phyloP scores from a whole-genome alignment of 2,797 vertebrate genomes.

The Pseudochirops cupreus region DNA sequence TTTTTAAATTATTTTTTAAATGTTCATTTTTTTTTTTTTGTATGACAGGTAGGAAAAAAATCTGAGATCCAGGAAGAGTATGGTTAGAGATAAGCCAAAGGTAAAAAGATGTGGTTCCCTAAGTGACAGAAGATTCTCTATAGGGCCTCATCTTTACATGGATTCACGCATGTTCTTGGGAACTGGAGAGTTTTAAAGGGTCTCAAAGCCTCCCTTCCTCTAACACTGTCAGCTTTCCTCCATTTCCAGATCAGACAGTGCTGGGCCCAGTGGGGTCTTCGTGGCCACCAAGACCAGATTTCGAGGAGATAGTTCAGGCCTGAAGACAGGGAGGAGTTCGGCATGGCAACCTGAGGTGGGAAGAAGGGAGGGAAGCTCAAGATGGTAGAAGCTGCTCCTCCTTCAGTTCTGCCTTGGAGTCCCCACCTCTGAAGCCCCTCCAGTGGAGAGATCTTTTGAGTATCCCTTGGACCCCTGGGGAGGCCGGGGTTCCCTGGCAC shows the following conservation, averaged over 20 bases:
- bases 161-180: neutral
- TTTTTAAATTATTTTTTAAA: slow-evolving; percentile 60
- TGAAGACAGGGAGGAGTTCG: slow-evolving; percentile 92
- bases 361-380: neutral
- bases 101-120: neutral
- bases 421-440: neutral
- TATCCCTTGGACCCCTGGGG: neutral
- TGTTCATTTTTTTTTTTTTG: neutral
- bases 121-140: neutral
- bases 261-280: slow-evolving; percentile 79
- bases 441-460: neutral
- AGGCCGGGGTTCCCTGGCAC: neutral
- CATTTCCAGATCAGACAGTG: slow-evolving; percentile 61
- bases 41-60: slow-evolving; percentile 3
- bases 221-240: slow-evolving; percentile 29
- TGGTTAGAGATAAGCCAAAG: neutral
- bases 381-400: neutral
- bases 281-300: slow-evolving; percentile 94
- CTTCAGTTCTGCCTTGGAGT: neutral
- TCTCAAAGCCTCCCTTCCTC: neutral
- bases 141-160: neutral
- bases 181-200: neutral
- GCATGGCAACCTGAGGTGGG: slow-evolving; percentile 88
- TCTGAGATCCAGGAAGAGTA: neutral
- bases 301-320: slow-evolving; percentile 92